Conservation (phyloP, 2,797 vertebrate species). For the Amblyopsis hoosieri region DNA sequence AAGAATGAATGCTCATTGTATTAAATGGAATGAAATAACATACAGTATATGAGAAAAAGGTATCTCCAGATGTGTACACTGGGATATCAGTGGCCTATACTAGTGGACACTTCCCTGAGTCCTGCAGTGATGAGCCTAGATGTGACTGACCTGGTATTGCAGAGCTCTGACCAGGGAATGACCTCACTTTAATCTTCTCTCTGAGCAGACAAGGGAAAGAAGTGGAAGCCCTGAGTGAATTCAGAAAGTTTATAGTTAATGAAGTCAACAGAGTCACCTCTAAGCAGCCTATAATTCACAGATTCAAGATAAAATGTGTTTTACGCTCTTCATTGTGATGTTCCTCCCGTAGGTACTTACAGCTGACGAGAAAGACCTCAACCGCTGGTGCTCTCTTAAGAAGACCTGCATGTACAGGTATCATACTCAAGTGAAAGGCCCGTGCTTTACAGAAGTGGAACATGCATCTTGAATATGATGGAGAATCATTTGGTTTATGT, state of each 20-base stretch:
- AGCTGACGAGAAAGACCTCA: constrained; percentile 87
- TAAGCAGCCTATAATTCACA: background rate
- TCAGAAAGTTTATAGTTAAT: background rate
- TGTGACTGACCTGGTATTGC: constrained; percentile 81
- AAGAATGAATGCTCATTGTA: no score
- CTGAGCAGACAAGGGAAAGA: constrained; percentile 69
- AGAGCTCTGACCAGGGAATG: constrained; percentile 80
- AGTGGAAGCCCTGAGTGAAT: no score
- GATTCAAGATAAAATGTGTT: background rate
- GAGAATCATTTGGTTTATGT: background rate
- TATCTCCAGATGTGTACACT: no score
- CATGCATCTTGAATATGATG: no score
- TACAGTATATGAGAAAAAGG: no score
- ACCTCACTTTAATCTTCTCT: constrained; percentile 81
- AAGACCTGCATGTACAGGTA: constrained; percentile 96
- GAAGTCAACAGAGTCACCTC: background rate
- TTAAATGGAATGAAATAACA: no score
- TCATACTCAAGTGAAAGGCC: background rate
- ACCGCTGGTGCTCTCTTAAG: constrained; percentile 89
- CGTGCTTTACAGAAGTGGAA: no score
- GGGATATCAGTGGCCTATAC: no score
- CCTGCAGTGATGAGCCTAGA: constrained; percentile 77
- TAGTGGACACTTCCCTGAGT: constrained; percentile 1
- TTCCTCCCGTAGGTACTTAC: constrained; percentile 75
- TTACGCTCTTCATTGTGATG: background rate